phyloP scores from a whole-genome alignment of 2,797 vertebrate genomes.

The Enteromius thamalakanensis region DNA sequence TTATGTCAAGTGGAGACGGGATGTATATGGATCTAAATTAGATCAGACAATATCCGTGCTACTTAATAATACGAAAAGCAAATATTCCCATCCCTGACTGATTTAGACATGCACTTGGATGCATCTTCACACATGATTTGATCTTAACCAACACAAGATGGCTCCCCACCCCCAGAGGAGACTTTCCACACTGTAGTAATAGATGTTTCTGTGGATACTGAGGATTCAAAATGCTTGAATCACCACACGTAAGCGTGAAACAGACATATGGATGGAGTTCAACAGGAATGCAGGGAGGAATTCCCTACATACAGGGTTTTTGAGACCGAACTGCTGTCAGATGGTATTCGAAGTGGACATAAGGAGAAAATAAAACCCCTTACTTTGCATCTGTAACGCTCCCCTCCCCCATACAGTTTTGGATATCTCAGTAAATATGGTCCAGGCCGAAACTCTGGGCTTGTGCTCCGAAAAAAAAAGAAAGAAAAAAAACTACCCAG shows the following conservation, averaged over 20 bases:
- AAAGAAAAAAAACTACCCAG: background rate
- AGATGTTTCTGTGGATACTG: slow-evolving; percentile 38
- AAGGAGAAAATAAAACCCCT: slow-evolving; percentile 37
- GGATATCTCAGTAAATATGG: slow-evolving; percentile 42
- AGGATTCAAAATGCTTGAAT: slow-evolving; percentile 20
- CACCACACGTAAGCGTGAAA: slow-evolving; percentile 11
- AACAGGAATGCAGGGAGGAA: slow-evolving; percentile 18
- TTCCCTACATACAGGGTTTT: background rate
- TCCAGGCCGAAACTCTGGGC: slow-evolving; percentile 24
- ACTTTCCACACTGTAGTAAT: slow-evolving; percentile 16
- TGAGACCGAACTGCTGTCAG: background rate
- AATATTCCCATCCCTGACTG: background rate
- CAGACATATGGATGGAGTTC: slow-evolving; percentile 20
- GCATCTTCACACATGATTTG: slow-evolving; percentile 37
- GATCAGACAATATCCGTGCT: background rate
- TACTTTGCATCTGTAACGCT: background rate
- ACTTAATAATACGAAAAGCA: background rate
- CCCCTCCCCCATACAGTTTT: slow-evolving; percentile 44
- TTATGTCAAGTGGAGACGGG: background rate
- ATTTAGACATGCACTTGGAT: background rate
- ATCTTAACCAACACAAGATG: slow-evolving; percentile 60
- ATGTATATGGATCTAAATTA: background rate
- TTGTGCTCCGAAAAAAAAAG: background rate
- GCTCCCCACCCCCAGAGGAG: slow-evolving; percentile 61
- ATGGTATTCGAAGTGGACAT: background rate